phyloP scores from a whole-genome alignment of 2,797 vertebrate species.

The Morelia viridis region DNA sequence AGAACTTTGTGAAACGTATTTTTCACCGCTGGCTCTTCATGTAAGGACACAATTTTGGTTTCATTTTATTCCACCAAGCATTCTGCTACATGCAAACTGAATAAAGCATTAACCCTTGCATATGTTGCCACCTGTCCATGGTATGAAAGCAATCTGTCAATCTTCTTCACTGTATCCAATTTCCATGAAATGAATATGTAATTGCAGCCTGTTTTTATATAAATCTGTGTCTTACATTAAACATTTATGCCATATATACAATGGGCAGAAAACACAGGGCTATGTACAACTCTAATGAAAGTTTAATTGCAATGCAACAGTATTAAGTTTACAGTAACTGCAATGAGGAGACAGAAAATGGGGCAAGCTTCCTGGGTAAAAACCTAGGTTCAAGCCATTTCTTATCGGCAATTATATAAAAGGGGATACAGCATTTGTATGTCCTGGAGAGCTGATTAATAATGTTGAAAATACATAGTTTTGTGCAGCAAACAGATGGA shows the following conservation, averaged over 20 bases:
- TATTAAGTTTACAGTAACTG: conserved; percentile 23
- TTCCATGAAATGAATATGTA: conserved; percentile 39
- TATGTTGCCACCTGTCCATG: not conserved
- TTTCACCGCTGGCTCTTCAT: not conserved
- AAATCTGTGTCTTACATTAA: conserved; percentile 51
- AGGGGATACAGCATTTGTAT: not conserved
- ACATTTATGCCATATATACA: conserved; percentile 50
- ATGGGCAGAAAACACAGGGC: not conserved
- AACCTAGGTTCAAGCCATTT: not conserved
- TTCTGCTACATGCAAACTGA: conserved; percentile 3
- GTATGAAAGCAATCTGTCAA: conserved; percentile 20
- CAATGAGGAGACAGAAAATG: conserved; percentile 13
- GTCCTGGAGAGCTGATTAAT: not conserved
- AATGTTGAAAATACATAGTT: not conserved
- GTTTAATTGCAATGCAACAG: conserved; percentile 25
- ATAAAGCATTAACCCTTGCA: not conserved
- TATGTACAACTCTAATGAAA: conserved; percentile 43
- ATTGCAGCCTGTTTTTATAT: conserved; percentile 41
- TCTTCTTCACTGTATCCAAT: conserved; percentile 3
- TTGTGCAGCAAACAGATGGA: not conserved
- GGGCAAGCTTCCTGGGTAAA: conserved; percentile 8
- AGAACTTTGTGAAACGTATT: not conserved
- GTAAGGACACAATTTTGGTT: not conserved
- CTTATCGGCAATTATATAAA: not conserved
- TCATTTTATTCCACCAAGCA: conserved; percentile 4